A percentile compares a stretch with the other conserved stretches of the same genome.
Conservation (phyloP, 2,888 invertebrate species). For the Chorisops tibialis region DNA sequence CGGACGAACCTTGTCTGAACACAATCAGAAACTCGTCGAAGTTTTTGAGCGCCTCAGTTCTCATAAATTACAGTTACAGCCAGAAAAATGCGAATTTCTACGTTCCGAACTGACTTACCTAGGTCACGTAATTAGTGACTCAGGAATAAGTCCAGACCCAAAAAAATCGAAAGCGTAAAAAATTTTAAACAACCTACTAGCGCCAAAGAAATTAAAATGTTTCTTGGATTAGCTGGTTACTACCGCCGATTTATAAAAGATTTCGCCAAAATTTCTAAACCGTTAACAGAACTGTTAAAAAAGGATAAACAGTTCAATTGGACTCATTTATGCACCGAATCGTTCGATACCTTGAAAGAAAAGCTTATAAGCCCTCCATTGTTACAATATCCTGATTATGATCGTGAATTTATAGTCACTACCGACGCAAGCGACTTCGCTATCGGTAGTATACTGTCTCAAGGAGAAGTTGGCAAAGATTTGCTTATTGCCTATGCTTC, state of each 20-base stretch:
- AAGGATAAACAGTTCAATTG: conserved; percentile 6
- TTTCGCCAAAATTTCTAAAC: conserved; percentile 29
- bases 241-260: conserved; percentile 45
- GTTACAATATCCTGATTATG: conserved; percentile 11
- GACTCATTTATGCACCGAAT: background rate
- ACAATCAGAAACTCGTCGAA: conserved; percentile 34
- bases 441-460: too few relatives aligned
- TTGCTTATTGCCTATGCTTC: conserved; percentile 38
- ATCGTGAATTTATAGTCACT: conserved; percentile 1
- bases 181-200: conserved; percentile 36
- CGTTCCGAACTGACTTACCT: too few relatives aligned
- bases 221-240: conserved; percentile 39
- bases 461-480: too few relatives aligned
- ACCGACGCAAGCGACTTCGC: too few relatives aligned
- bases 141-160: conserved; percentile 34
- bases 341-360: background rate
- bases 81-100: too few relatives aligned
- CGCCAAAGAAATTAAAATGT: conserved; percentile 39
- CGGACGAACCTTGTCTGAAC: conserved; percentile 37
- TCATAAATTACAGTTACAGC: conserved; percentile 37
- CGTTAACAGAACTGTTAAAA: conserved; percentile 5
- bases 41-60: conserved; percentile 36
- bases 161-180: conserved; percentile 34
- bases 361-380: background rate
- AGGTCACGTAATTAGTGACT: too few relatives aligned